Evolutionary conservation across 2,888 invertebrate genomes (phyloP), one percentile per base, ranked within the genome.

Genomic region (Crossocerus cetratus): DNA sequence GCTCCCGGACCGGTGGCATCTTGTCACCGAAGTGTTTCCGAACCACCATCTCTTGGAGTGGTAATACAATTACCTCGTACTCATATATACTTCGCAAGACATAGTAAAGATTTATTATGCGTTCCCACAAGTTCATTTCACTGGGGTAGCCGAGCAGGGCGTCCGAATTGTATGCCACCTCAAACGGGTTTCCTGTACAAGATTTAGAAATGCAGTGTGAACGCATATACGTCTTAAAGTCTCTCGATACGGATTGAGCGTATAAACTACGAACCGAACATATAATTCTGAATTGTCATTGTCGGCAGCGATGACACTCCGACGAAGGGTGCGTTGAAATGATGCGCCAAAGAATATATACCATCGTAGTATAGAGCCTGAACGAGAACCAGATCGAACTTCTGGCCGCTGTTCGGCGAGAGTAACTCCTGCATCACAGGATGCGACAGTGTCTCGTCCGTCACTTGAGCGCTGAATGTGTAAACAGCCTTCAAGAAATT

Each of bases 21-120:
- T 72, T 68, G 3, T 76, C 59, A 1, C 76, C 78, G 68, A 84
- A 84, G 54, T 81, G 58, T 59, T 83, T 80, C 43, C 69, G 66
- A 0, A 80, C 22, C 3, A 76, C 44, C 22, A 55, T 8, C 22
- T 76, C 63, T 56, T 84, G 81, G 2, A 2, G 21, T 1, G 74
- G 57, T 3, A 70, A n/a, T 43, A 2, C 14, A 0, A 20, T 23
- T 20, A 2, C 44, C 5, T 1, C 3, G 54, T 65, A 18, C 2
- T 42, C 3, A 11, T 18, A 14, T 8, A 32, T 1, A 2, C 3
- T 32, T 1, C n/a, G 32, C 1, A 62, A 0, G 3, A 0, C 11
- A 3, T 11, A 49, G 11, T 61, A 69, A 13, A 18, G 4, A 4
- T 73, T 64, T 2, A 4, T 0, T 0, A 73, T 14, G 32, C 75